Base-by-base conservation (phyloP, 1,140 invertebrate species). In the Bradysia coprophila region DNA sequence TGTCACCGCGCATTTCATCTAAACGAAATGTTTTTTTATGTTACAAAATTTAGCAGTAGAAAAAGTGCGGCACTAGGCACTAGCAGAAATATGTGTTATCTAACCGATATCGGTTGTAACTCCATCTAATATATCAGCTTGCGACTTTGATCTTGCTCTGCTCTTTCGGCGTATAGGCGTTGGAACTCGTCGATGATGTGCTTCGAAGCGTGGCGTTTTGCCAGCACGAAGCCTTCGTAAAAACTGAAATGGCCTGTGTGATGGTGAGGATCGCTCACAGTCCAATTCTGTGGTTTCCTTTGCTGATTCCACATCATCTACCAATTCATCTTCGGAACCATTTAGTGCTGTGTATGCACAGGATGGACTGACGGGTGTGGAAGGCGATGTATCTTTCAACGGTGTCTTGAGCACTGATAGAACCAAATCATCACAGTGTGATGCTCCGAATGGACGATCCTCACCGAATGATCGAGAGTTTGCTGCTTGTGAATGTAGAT, bases 381-480 rank as follows among this genome's bases (percentile, higher is more conserved):
- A 33, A 5, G 11, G 4, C 21, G 28, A 23, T 32, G 34, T 24
- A 15, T 44, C 43, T 9, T 63, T 64, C 16, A 72, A 53, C 1
- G 69, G 71, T 41, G 68, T 64, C 48, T 73, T 72, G 5, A 73
- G 57, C 15, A 74, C 72, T 48, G 69, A 72, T 33, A 74, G 55
- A 6, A 74, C 65, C 38, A 74, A 53, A 51, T 73, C 69, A 43
- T 72, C 69, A 37, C 53, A 55, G 9, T 55, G 49, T 1, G 53
- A 51, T 16, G 55, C 54, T 42, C 54, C 56, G 34, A 51, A 51
- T 37, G 15, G 38, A 36, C 40, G 28, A 37, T 46, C 38, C n/a
- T 45, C 36, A 18, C 40, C 41, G 32, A 46, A 37, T 36, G 42
- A 40, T 16, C 43, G 16, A 5, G 43, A 33, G 18, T 37, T 39